Percentiles rank a stretch among this genome's conserved stretches.
Conservation (phyloP, 2,888 invertebrate species). For the Flexamia atlantica region DNA sequence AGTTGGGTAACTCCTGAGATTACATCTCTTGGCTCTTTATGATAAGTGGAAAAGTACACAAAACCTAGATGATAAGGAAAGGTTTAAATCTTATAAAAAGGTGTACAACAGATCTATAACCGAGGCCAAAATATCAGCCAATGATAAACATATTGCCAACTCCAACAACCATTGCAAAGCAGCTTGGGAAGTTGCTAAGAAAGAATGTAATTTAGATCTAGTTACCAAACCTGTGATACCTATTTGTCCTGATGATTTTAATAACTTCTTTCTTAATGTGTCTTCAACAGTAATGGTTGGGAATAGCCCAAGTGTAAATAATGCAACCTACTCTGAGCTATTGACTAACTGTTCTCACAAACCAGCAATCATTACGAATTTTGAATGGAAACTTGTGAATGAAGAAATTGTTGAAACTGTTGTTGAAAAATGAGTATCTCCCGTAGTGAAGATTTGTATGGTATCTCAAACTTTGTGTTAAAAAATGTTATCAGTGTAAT, state of each 20-base stretch:
- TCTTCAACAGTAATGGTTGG: neutral
- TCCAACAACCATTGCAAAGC: neutral
- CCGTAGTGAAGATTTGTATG: neutral
- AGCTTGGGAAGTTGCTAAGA: neutral
- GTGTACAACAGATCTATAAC: no score
- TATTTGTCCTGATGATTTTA: neutral
- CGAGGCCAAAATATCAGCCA: neutral
- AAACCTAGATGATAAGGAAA: no score
- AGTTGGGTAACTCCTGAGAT: no score
- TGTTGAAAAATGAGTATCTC: neutral
- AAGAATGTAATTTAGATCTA: neutral
- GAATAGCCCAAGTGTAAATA: neutral
- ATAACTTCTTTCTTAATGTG: neutral
- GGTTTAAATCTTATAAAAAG: no score
- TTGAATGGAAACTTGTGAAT: neutral
- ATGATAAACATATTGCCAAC: neutral
- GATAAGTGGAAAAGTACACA: no score
- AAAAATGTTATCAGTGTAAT: neutral
- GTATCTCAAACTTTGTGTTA: neutral
- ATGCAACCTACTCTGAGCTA: neutral
- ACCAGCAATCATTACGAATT: neutral
- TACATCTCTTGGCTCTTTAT: no score
- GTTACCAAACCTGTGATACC: neutral
- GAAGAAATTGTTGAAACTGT: neutral
- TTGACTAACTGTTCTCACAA: neutral